Base-by-base conservation (phyloP, 64 coral and sea anemone genomes). In the Stichodactyla helianthus region DNA sequence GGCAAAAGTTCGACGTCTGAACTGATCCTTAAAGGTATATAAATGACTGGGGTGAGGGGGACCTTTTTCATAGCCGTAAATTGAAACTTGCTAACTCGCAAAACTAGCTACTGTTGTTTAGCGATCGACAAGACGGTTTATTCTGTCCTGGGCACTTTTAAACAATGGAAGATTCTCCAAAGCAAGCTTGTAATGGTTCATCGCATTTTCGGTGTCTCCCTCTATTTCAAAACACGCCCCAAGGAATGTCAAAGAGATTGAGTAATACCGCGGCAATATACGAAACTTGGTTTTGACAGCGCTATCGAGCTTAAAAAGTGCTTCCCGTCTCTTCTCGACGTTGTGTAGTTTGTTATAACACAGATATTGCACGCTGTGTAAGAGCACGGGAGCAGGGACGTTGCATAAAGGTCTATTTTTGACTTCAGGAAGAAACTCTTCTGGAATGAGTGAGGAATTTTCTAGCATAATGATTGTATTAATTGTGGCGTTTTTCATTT, bases 181-280 rank as follows among this genome's bases (percentile, higher is more conserved):
- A 4, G 85, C 85, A 53, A 50, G 19, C 20, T 55, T 7, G 70
- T 79, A 88, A 57, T 61, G 9, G 13, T 54, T 50, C 7, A 27
- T 28, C 50, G 86, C 86, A 22, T 28, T 58, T 7, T 50, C 27
- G n/a, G 50, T 50, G n/a, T 88, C 86, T 10, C 53, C 6, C 5
- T 57, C 27, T 22, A 25, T 88, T 44, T 88, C 86, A 79, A 55
- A 79, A 54, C 86, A 88, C 51, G 70, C 86, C 51, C 86, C 86
- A 60, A 88, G 53, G 11, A 88, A 79, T 18, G 52, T 54, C 52
- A 65, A 77, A 15, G 85, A 61, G 54, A 26, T 4, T 55, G 85
- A 87, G 27, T 77, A 54, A 77, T 4, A 6, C 7, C 20, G 5
- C 4, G 19, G 8, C 10, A 44, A 7, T 2, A 87, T 54, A 54